phyloP scores from a whole-genome alignment of 1,140 invertebrate genomes.

The Scylla paramamosain region DNA sequence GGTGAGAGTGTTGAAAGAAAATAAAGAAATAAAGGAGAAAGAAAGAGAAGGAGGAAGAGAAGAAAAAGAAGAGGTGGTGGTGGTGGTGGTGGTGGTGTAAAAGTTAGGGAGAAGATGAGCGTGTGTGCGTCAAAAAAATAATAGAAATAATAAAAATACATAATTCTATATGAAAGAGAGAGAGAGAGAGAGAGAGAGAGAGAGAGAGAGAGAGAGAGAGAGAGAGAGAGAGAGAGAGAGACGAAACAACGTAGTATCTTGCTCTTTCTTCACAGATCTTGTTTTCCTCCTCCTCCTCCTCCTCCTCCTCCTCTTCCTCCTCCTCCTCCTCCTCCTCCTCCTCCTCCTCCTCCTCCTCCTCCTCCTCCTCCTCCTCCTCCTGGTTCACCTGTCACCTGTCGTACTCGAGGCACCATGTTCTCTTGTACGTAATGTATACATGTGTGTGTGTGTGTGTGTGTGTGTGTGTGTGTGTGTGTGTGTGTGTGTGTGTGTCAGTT shows the following conservation, averaged over 20 bases:
- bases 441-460: neutral
- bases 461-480: constrained; percentile 20
- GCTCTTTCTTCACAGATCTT: neutral
- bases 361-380: neutral
- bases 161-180: neutral
- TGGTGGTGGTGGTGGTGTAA: neutral
- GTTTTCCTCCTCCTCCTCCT: no score
- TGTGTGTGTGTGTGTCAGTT: neutral
- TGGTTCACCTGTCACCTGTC: neutral
- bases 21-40: neutral
- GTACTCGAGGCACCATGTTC: neutral
- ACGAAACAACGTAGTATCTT: neutral
- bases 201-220: no score
- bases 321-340: no score
- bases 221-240: no score
- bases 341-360: no score
- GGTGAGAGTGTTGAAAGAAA: neutral
- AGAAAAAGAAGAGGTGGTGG: neutral
- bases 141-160: neutral
- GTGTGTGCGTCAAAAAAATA: neutral
- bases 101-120: neutral
- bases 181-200: no score
- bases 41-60: neutral
- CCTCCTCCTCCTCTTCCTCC: no score
- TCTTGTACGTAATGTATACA: neutral